phyloP scores from a whole-genome alignment of 2,888 invertebrate species.

The Parnassius apollo region DNA sequence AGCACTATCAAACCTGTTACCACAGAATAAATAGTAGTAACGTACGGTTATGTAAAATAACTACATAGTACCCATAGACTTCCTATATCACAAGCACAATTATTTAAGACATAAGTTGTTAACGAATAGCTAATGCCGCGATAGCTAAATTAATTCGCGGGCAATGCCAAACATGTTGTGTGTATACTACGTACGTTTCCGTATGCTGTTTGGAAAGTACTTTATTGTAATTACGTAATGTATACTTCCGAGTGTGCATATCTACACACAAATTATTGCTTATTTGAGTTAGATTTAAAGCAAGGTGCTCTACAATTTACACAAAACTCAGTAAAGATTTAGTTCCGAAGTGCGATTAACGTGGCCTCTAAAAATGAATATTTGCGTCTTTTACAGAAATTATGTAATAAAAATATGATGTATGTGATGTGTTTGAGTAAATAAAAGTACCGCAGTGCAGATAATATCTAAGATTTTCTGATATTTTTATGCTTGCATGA shows the following conservation, averaged over 20 bases:
- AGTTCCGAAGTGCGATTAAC: too few species aligned
- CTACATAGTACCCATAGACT: slow-evolving; percentile 18
- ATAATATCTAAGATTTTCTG: too few species aligned
- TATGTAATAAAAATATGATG: too few species aligned
- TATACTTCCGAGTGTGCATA: slow-evolving; percentile 16
- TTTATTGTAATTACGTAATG: slow-evolving; percentile 4
- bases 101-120: slow-evolving; percentile 7
- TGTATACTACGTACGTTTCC: slow-evolving; percentile 25
- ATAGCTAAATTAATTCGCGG: slow-evolving; percentile 30
- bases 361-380: too few species aligned
- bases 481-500: too few species aligned
- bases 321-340: too few species aligned
- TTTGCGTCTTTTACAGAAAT: too few species aligned
- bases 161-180: slow-evolving; percentile 29
- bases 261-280: slow-evolving; percentile 25
- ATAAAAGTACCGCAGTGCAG: too few species aligned
- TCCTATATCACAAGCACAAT: slow-evolving; percentile 11
- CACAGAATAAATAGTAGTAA: too few species aligned
- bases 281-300: slow-evolving; percentile 27
- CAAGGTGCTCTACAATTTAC: not conserved
- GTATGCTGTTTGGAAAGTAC: slow-evolving; percentile 7
- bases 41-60: slow-evolving; percentile 4
- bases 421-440: too few species aligned
- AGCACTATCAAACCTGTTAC: not conserved
- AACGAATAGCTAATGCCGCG: slow-evolving; percentile 22